phyloP scores from a whole-genome alignment of 92 coral and sea anemone genomes.

The Umimayanthus chanpuru region DNA sequence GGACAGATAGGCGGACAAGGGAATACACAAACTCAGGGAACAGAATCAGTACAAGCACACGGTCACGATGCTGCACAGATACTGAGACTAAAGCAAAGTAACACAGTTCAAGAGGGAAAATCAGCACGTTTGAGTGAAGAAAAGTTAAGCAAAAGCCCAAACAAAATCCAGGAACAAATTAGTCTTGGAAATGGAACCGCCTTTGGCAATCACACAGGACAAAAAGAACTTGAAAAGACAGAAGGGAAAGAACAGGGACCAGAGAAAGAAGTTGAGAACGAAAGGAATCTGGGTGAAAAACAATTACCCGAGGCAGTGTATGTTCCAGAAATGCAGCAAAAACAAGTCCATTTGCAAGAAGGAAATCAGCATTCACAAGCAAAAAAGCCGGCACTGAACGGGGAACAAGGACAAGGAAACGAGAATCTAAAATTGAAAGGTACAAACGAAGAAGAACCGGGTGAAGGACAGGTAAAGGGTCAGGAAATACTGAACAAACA shows the following conservation, averaged over 20 bases:
- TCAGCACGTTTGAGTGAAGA: neutral
- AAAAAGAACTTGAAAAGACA: neutral
- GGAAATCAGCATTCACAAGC: neutral
- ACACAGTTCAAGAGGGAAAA: neutral
- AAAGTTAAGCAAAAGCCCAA: neutral
- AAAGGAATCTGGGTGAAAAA: neutral
- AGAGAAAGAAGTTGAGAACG: neutral
- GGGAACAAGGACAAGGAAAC: neutral
- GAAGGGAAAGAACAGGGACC: neutral
- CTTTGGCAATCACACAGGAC: neutral
- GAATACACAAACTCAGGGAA: neutral
- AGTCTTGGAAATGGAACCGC: neutral
- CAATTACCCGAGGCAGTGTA: neutral
- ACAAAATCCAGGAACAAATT: constrained; percentile 9
- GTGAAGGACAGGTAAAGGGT: neutral
- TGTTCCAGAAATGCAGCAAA: neutral
- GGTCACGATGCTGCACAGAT: neutral
- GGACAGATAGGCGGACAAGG: neutral
- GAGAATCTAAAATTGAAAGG: neutral
- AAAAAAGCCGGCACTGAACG: neutral
- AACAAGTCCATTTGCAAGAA: neutral
- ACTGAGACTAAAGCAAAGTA: neutral
- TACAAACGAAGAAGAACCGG: neutral
- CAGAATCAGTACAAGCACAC: neutral
- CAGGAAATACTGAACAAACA: neutral